These are phyloP conservation scores for Sanderia malayensis DNA, from an alignment of 30 jellyfish, hydroid and myxozoan species.

Conservation along the genomic window DNA sequence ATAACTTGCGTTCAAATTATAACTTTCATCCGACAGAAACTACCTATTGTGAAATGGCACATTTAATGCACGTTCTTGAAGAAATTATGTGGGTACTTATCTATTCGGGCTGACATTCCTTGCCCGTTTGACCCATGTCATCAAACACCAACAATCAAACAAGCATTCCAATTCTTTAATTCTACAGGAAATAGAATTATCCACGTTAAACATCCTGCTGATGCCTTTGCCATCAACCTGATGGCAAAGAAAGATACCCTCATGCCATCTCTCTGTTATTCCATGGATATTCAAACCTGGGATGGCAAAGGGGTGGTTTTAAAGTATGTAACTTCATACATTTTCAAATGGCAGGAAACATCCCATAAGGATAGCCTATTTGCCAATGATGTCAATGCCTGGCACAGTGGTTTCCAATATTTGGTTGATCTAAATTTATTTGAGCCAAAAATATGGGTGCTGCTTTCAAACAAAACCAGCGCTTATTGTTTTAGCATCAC, in stretches of 20 bases:
- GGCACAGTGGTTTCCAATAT: background rate
- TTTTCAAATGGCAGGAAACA: background rate
- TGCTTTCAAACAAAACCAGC: background rate
- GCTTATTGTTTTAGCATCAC: no score
- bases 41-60: no score
- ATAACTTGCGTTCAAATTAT: no score
- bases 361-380: background rate
- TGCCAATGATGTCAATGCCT: background rate
- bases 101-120: no score
- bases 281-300: conserved; percentile 43
- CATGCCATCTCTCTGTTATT: conserved; percentile 24
- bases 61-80: no score
- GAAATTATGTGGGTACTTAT: no score
- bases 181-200: no score
- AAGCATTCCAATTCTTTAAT: no score
- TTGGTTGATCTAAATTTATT: no score
- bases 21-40: no score
- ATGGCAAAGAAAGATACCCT: conserved; percentile 44
- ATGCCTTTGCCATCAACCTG: conserved; percentile 17
- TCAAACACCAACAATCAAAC: no score
- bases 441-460: background rate
- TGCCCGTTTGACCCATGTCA: no score
- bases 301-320: conserved; percentile 41
- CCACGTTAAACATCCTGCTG: conserved; percentile 18
- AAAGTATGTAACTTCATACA: conserved; percentile 20